phyloP scores from a whole-genome alignment of 2,888 invertebrate species.

The Napeogenes sylphis region DNA sequence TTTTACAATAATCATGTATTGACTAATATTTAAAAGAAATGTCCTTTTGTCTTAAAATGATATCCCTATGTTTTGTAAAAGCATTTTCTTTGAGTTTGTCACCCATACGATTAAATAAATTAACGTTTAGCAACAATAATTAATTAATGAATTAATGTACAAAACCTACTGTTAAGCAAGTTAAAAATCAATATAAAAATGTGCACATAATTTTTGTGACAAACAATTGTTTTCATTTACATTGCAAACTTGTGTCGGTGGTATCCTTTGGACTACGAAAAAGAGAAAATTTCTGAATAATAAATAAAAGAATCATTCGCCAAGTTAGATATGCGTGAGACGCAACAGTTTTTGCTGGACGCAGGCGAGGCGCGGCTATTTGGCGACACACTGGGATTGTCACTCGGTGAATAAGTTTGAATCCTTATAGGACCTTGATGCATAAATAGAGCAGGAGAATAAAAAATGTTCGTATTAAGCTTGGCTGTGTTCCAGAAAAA shows the following conservation, averaged over 20 bases:
- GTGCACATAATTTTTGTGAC: neutral
- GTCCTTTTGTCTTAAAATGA: too few species aligned
- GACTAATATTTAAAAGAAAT: too few species aligned
- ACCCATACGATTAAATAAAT: too few species aligned
- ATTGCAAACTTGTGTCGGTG: conserved; percentile 37
- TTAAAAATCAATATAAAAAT: conserved; percentile 6
- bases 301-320: conserved; percentile 47
- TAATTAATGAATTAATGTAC: too few species aligned
- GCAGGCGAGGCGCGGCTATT: conserved; percentile 13
- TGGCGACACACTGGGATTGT: conserved; percentile 18
- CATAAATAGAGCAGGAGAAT: conserved; percentile 1
- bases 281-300: conserved; percentile 52
- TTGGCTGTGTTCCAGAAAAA: conserved; percentile 1
- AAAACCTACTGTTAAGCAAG: too few species aligned
- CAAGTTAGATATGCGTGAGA: conserved; percentile 44
- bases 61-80: too few species aligned
- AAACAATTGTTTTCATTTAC: conserved; percentile 42
- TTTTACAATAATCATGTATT: too few species aligned
- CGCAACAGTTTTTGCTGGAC: conserved; percentile 51
- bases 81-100: too few species aligned
- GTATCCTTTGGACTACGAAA: conserved; percentile 46
- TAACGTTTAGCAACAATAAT: too few species aligned
- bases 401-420: conserved; percentile 16
- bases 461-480: conserved; percentile 1
- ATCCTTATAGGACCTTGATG: conserved; percentile 11